Base-by-base conservation (phyloP, 2,797 vertebrate species). In the Acanthornis magna region DNA sequence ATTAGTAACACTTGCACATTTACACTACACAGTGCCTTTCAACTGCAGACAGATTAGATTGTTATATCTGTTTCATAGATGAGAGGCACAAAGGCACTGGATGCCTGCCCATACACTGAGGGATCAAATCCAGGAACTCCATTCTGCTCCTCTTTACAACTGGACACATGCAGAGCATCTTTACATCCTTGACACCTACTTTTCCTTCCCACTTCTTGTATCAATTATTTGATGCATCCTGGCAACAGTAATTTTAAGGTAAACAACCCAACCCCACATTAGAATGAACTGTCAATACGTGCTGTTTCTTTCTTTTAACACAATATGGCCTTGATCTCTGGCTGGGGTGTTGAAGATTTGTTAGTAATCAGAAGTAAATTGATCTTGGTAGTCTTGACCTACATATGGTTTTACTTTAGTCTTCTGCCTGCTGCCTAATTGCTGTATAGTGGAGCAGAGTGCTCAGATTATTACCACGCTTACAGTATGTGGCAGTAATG, bases 361-460 rank as follows among this genome's bases (percentile, higher is more conserved):
- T 62, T 72, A 82, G 67, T 30, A 86, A 94, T 60, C 40, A 90
- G 83, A 81, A 94, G 89, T 50, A 78, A 91, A 93, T 20, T 57
- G 22, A 93, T 66, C 62, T 57, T 45, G 32, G 38, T 71, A 58
- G 32, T 84, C 51, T 81, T 84, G 73, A 91, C 48, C 79, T 73
- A 88, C 62, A 34, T 42, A 55, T 8, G 48, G 30, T 78, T 95
- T 83, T 84, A 78, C 32, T 80, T 38, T 32, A 8, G 50, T 34
- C 40, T 74, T 74, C 54, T 62, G 55, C 45, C 20, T 78, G 54
- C 40, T 76, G 50, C 36, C 66, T 77, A 75, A 89, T 11, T 88
- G 60, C 45, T 63, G 25, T 22, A 62, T 16, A 72, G 40, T 43
- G 60, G 29, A 88, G 54, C 50, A 7, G 34, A 34, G 34, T 55